phyloP scores from a whole-genome alignment of 2,888 invertebrate genomes.

The Lampropteryx suffumata region DNA sequence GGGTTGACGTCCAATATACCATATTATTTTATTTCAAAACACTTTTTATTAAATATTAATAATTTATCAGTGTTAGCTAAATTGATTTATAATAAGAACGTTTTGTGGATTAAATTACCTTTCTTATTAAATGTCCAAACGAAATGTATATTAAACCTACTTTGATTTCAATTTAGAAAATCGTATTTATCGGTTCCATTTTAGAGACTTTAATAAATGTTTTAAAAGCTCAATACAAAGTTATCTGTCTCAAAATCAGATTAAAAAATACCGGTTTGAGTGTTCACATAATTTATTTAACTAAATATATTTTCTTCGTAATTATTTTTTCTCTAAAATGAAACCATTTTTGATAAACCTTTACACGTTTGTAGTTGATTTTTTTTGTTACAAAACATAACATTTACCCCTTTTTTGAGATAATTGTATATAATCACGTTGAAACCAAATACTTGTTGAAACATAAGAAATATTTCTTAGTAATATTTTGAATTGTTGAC shows the following conservation, averaged over 20 bases:
- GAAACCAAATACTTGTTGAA: slow-evolving; percentile 22
- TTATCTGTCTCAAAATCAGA: too few species aligned
- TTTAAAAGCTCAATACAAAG: too few species aligned
- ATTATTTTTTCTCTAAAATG: slow-evolving; percentile 33
- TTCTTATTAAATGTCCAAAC: background rate
- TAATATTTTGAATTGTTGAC: slow-evolving; percentile 75
- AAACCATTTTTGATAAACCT: slow-evolving; percentile 74
- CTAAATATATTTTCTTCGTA: background rate
- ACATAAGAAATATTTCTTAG: slow-evolving; percentile 62
- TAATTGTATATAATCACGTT: slow-evolving; percentile 51
- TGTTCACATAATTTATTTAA: too few species aligned
- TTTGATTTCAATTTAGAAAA: slow-evolving; percentile 40
- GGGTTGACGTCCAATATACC: slow-evolving; percentile 33
- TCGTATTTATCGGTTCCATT: slow-evolving; percentile 47
- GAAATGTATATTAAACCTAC: slow-evolving; percentile 15
- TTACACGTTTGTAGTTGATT: slow-evolving; percentile 70
- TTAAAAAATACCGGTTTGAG: too few species aligned
- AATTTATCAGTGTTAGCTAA: too few species aligned
- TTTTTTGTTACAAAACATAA: slow-evolving; percentile 55
- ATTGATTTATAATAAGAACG: too few species aligned
- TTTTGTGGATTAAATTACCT: too few species aligned
- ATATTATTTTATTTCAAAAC: background rate
- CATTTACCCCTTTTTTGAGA: slow-evolving; percentile 65
- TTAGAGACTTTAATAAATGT: slow-evolving; percentile 27
- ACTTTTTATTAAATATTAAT: background rate